Conservation (phyloP, 2,113 vertebrate species). For the Protomyctophum bolini region DNA sequence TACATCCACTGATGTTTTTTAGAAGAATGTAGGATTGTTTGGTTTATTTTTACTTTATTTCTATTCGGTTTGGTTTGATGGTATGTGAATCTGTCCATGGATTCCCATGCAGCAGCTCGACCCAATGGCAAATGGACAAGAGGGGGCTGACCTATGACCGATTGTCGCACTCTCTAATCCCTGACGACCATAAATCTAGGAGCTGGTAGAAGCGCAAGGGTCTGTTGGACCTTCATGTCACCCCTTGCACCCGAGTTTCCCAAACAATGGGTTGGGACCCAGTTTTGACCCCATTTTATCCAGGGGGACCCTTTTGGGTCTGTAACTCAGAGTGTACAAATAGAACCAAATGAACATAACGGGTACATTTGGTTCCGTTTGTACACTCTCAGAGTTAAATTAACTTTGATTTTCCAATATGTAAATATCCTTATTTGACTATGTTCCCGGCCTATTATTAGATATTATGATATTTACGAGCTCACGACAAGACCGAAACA, state of each 20-base stretch:
- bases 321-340: too few species aligned
- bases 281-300: too few species aligned
- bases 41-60: neutral
- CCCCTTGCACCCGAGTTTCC: neutral
- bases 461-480: too few species aligned
- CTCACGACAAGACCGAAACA: too few species aligned
- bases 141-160: conserved; percentile 32
- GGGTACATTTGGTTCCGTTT: neutral
- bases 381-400: conserved; percentile 10
- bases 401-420: too few species aligned
- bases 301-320: too few species aligned
- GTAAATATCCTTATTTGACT: too few species aligned
- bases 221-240: neutral
- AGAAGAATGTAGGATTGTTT: neutral
- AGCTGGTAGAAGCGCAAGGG: conserved; percentile 29
- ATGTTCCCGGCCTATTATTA: too few species aligned
- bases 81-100: conserved; percentile 14
- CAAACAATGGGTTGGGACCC: neutral
- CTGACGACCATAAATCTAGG: conserved; percentile 47
- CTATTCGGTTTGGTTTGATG: conserved; percentile 11
- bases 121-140: conserved; percentile 16
- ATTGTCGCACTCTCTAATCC: conserved; percentile 24
- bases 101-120: neutral
- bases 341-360: too few species aligned
- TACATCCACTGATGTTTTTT: too few species aligned